Percentiles rank a stretch among this genome's conserved stretches.
phyloP scores from a whole-genome alignment of 2,888 invertebrate genomes.

The Theretra japonica region DNA sequence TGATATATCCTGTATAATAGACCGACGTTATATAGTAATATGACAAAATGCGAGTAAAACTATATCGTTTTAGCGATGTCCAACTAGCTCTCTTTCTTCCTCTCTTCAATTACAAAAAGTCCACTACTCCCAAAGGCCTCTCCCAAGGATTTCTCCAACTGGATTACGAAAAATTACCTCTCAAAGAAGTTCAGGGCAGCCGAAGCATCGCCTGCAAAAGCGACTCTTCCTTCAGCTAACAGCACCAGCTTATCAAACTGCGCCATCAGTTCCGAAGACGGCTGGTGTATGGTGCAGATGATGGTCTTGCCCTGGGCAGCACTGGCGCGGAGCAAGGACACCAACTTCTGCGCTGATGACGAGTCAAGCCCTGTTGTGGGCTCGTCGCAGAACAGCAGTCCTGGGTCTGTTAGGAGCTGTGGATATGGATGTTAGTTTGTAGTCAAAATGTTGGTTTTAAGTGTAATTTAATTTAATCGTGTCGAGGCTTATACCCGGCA shows the following conservation, averaged over 20 bases:
- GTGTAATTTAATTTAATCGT: too few species aligned
- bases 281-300: conserved; percentile 97
- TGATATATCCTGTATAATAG: too few species aligned
- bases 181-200: conserved; percentile 82
- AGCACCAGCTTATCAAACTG: conserved; percentile 92
- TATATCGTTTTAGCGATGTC: too few species aligned
- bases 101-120: too few species aligned
- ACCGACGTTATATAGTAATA: too few species aligned
- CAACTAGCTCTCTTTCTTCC: too few species aligned
- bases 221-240: conserved; percentile 94
- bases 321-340: conserved; percentile 88
- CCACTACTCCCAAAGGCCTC: too few species aligned
- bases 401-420: conserved; percentile 94
- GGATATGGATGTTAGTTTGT: conserved; percentile 33
- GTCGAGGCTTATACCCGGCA: too few species aligned
- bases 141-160: too few species aligned
- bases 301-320: conserved; percentile 93
- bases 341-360: conserved; percentile 94
- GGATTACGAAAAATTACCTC: conserved; percentile 75
- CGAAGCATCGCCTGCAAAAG: conserved; percentile 90
- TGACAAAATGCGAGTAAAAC: too few species aligned
- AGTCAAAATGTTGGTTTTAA: not conserved
- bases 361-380: conserved; percentile 98
- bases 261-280: conserved; percentile 93
- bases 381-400: conserved; percentile 97